Evolutionary conservation across 2,888 invertebrate genomes (phyloP).

Genomic region (Drosophila kanekoi): DNA sequence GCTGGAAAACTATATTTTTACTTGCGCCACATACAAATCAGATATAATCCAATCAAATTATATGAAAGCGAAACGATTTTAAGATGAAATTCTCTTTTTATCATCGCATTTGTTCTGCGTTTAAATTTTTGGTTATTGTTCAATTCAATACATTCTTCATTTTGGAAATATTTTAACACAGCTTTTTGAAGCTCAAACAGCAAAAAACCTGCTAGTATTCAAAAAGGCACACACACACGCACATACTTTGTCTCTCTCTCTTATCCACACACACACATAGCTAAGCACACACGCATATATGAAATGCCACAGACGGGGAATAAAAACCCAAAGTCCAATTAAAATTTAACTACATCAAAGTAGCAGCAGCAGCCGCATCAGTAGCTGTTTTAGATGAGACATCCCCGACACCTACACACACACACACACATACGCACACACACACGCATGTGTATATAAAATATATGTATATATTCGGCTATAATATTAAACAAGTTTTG

Average conservation of each 20-base stretch:
- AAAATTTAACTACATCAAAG: slow-evolving; percentile 83
- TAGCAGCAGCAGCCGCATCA: slow-evolving; percentile 63
- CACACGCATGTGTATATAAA: slow-evolving; percentile 3
- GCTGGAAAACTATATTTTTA: no score
- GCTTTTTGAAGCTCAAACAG: slow-evolving; percentile 42
- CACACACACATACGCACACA: slow-evolving; percentile 8
- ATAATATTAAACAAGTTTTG: slow-evolving; percentile 79
- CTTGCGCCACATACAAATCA: no score
- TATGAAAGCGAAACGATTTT: no score
- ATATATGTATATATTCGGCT: slow-evolving; percentile 13
- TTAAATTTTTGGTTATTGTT: no score
- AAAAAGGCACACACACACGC: slow-evolving; percentile 4
- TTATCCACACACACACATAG: neutral
- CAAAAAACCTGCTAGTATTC: slow-evolving; percentile 1
- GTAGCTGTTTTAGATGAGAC: slow-evolving; percentile 68
- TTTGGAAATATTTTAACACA: slow-evolving; percentile 25
- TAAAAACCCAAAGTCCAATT: slow-evolving; percentile 81
- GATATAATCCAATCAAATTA: no score
- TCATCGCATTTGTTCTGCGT: no score
- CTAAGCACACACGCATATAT: slow-evolving; percentile 41
- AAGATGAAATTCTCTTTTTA: no score
- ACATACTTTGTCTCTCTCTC: neutral
- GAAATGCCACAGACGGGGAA: slow-evolving; percentile 70
- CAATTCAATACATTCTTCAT: neutral
- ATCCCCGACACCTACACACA: slow-evolving; percentile 38